Percentiles rank a stretch among this genome's conserved stretches.
Conservation (phyloP, 2,888 invertebrate species). For the Sericinus montela region DNA sequence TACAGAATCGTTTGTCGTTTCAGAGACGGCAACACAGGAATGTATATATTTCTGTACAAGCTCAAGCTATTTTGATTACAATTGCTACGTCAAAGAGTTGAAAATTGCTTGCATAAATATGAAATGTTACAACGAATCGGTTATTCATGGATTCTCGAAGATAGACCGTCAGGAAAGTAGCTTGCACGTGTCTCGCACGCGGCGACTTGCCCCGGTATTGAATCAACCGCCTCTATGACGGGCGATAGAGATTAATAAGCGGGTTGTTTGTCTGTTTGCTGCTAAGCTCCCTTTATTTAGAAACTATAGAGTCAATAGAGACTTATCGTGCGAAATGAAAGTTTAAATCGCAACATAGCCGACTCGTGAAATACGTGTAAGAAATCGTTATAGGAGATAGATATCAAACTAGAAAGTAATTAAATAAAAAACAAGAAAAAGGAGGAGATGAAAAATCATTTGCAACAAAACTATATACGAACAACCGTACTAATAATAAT, state of each 20-base stretch:
- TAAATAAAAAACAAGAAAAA: too few species aligned
- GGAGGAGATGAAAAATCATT: too few species aligned
- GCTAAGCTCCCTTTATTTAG: constrained; percentile 30
- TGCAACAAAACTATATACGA: too few species aligned
- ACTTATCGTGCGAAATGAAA: constrained; percentile 22
- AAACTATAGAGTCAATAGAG: constrained; percentile 30
- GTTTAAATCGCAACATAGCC: constrained; percentile 20
- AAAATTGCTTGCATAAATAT: constrained; percentile 14
- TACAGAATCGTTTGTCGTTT: constrained; percentile 29
- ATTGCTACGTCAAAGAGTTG: constrained; percentile 10
- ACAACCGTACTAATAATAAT: too few species aligned
- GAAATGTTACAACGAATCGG: constrained; percentile 1
- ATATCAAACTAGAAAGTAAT: too few species aligned
- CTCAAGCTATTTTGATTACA: constrained; percentile 14
- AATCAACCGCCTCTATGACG: constrained; percentile 19
- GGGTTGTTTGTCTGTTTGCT: constrained; percentile 26
- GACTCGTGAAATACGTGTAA: background rate
- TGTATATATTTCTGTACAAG: constrained; percentile 7
- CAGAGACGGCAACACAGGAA: constrained; percentile 15
- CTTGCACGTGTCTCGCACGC: constrained; percentile 27
- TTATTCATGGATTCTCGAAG: background rate
- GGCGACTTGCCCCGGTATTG: constrained; percentile 18
- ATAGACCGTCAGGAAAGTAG: constrained; percentile 11
- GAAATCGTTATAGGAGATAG: too few species aligned
- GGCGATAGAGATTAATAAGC: constrained; percentile 23